These are phyloP conservation scores for Bothrops jararaca DNA, from an alignment of 2,113 vertebrate genomes.

Conservation along the genomic window DNA sequence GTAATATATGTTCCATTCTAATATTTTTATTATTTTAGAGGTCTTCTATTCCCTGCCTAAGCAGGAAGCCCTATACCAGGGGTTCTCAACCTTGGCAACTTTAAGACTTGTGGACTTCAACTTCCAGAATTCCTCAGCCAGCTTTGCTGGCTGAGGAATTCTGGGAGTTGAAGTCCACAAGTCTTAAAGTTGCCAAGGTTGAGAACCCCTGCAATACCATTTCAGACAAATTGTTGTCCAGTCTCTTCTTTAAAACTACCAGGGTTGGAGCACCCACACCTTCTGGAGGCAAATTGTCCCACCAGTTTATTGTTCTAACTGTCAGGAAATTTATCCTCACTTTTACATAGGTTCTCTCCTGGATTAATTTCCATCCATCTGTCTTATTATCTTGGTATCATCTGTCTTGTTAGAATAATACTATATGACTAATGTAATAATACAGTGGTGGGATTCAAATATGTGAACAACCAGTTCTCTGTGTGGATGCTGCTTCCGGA, in stretches of 20 bases:
- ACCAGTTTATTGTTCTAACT: not conserved
- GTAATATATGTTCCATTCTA: not conserved
- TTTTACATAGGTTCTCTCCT: not conserved
- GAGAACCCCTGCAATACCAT: no score
- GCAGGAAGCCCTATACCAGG: no score
- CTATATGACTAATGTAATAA: not conserved
- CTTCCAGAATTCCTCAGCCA: no score
- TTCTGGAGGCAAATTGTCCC: not conserved
- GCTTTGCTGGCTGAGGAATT: no score
- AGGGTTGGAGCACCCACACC: not conserved
- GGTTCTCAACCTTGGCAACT: no score
- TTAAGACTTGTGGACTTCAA: no score
- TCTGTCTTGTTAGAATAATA: not conserved
- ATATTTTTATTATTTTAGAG: not conserved
- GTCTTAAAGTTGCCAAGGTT: no score
- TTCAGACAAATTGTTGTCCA: no score
- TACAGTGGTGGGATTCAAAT: not conserved
- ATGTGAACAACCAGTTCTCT: no score
- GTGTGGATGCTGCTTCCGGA: no score
- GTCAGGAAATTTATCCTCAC: not conserved
- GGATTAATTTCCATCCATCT: not conserved
- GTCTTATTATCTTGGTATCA: not conserved
- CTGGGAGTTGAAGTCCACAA: no score
- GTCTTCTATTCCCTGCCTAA: no score
- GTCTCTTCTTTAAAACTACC: not conserved